Evolutionary conservation across 2,797 vertebrate species (phyloP).

Genomic region (Phalanger gymnotis): DNA sequence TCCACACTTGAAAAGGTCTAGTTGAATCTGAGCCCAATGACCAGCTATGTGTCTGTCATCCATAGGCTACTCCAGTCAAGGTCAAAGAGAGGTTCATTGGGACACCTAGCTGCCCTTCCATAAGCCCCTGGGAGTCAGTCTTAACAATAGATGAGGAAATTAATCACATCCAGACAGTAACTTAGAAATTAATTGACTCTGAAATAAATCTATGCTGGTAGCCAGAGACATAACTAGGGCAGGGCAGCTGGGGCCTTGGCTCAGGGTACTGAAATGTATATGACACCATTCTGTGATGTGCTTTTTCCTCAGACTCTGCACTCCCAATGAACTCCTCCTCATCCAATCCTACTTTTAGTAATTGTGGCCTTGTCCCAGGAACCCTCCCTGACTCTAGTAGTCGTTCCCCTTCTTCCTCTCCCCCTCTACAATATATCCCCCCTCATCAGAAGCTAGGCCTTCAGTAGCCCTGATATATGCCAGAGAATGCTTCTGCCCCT

Average conservation of each 20-base stretch:
- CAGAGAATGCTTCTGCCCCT: not conserved
- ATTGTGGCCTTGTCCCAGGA: not conserved
- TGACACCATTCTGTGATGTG: not conserved
- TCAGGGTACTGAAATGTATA: not conserved
- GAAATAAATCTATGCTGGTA: not conserved
- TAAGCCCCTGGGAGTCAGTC: not conserved
- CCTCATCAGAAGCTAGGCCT: not conserved
- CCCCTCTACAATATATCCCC: not conserved
- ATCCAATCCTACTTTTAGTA: not conserved
- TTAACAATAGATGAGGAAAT: not conserved
- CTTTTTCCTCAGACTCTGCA: not conserved
- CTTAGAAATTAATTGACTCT: not conserved
- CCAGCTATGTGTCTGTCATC: not conserved
- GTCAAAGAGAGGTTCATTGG: not conserved
- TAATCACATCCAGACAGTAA: not conserved
- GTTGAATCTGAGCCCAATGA: not conserved
- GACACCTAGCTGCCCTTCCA: not conserved
- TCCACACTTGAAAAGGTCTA: not conserved
- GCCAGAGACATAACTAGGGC: not conserved
- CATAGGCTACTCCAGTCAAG: not conserved
- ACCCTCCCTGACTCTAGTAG: not conserved
- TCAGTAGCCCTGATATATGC: not conserved
- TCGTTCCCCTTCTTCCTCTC: not conserved
- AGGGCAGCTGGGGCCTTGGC: not conserved
- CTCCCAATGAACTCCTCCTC: not conserved